Evolutionary conservation across 2,888 invertebrate species (phyloP).

Genomic region (Caenorhabditis sinica): DNA sequence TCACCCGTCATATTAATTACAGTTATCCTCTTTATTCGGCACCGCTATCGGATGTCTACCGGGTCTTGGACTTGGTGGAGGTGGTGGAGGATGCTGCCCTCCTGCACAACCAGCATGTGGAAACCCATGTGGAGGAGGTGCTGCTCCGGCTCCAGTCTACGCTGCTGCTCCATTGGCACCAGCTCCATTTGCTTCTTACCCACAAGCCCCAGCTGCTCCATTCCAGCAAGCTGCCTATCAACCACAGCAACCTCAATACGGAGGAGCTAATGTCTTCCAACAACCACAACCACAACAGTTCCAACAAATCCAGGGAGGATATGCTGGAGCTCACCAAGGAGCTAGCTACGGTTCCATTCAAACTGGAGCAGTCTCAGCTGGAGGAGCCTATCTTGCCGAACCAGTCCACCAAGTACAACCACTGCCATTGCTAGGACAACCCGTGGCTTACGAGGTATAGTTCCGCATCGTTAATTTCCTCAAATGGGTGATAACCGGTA

Average conservation of each 20-base stretch:
- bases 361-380: constrained; percentile 37
- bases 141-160: constrained; percentile 51
- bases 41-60: constrained; percentile 59
- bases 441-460: constrained; percentile 60
- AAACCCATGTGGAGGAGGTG: constrained; percentile 43
- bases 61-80: constrained; percentile 54
- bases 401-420: constrained; percentile 56
- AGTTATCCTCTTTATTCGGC: constrained; percentile 51
- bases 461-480: constrained; percentile 52
- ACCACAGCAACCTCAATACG: constrained; percentile 43
- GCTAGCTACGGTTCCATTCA: constrained; percentile 51
- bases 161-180: constrained; percentile 60
- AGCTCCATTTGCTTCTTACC: constrained; percentile 52
- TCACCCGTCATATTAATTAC: constrained; percentile 33
- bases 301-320: constrained; percentile 43
- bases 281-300: constrained; percentile 30
- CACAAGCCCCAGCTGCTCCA: constrained; percentile 42
- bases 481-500: constrained; percentile 53
- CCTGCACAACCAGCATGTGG: constrained; percentile 45
- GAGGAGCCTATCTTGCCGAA: constrained; percentile 50
- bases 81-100: constrained; percentile 54
- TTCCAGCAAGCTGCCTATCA: constrained; percentile 30
- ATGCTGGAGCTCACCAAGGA: constrained; percentile 33
- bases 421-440: constrained; percentile 66
- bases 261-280: constrained; percentile 20